phyloP scores from a whole-genome alignment of 2,113 vertebrate genomes.

The Benitochromis conjunctus region DNA sequence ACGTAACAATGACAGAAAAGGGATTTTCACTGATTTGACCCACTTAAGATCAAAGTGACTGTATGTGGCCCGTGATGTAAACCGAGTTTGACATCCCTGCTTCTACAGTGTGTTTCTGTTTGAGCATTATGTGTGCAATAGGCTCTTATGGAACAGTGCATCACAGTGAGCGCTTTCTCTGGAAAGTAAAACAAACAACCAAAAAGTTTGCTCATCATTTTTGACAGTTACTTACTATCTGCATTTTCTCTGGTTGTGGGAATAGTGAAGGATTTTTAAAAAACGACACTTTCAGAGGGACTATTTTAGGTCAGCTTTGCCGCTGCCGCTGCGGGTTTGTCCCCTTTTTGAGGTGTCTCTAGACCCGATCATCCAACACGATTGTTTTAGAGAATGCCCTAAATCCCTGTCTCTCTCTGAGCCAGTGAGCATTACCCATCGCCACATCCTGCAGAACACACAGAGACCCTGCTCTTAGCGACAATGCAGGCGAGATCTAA shows the following conservation, averaged over 20 bases:
- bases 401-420: not conserved
- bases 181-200: not conserved
- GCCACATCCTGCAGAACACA: not conserved
- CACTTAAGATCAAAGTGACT: not conserved
- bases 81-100: not conserved
- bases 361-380: constrained; percentile 5
- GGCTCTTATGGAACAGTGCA: constrained; percentile 38
- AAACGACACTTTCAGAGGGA: not conserved
- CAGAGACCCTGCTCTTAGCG: not conserved
- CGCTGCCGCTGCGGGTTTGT: not conserved
- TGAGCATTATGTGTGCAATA: constrained; percentile 32
- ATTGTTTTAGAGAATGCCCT: not conserved
- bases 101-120: constrained; percentile 17
- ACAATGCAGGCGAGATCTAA: not conserved
- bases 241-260: not conserved
- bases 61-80: not conserved
- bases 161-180: constrained; percentile 21
- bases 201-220: not conserved
- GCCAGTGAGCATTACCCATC: not conserved
- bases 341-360: not conserved
- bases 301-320: not conserved
- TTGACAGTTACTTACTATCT: constrained; percentile 9
- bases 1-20: not conserved
- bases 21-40: not conserved
- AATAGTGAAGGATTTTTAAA: constrained; percentile 3